A percentile compares a stretch with the other conserved stretches of the same genome.
Evolutionary conservation across 1,140 invertebrate species (phyloP).

Genomic region (Trinorchestia longiramus): DNA sequence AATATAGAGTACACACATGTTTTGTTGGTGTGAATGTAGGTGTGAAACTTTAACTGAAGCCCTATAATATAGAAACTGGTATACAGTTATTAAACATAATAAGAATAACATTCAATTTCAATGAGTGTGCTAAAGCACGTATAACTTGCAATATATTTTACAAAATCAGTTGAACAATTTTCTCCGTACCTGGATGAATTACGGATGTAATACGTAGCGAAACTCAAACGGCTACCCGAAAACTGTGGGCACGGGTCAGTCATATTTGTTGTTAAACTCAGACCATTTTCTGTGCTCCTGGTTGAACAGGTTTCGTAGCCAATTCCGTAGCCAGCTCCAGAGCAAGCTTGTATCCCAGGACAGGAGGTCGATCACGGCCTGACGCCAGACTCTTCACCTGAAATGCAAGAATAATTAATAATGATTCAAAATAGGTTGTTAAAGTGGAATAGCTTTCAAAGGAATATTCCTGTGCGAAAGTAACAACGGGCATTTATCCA

Average conservation of each 20-base stretch:
- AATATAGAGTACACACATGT: neutral
- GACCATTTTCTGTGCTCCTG: neutral
- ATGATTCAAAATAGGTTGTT: constrained; percentile 60
- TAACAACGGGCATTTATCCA: neutral
- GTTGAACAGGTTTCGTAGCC: constrained; percentile 56
- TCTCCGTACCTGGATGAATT: neutral
- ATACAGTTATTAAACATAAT: neutral
- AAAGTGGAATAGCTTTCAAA: neutral
- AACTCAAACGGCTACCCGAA: neutral
- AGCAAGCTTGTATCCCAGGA: constrained; percentile 87
- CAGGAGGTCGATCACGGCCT: constrained; percentile 85
- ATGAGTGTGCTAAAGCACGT: neutral
- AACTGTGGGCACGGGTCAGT: neutral
- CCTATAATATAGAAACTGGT: neutral
- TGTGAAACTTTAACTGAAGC: neutral
- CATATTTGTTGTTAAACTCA: neutral
- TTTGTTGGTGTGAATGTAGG: neutral
- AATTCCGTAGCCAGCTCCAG: constrained; percentile 76
- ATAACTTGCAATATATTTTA: neutral
- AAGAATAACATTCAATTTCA: neutral
- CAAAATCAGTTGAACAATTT: neutral
- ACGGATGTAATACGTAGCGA: neutral
- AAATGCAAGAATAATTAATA: neutral
- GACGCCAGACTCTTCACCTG: constrained; percentile 87
- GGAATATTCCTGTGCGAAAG: neutral